A percentile compares a stretch with the other conserved stretches of the same genome.
phyloP scores from a whole-genome alignment of 1,140 invertebrate genomes.

The Drosophila melanica region DNA sequence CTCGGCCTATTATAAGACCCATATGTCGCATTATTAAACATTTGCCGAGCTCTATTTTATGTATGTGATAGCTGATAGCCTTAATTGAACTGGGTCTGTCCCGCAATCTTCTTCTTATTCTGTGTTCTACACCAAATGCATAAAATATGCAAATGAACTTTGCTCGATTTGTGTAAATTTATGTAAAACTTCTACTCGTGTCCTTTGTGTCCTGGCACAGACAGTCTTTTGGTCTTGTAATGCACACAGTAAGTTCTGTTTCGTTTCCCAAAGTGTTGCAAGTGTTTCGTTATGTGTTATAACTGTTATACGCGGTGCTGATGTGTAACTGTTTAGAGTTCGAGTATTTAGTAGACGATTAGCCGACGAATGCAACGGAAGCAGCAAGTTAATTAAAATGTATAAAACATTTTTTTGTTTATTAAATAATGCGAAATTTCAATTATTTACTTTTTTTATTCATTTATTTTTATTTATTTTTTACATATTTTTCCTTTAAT shows the following conservation, averaged over 20 bases:
- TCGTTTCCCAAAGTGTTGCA: conserved; percentile 37
- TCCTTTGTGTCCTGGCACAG: conserved; percentile 18
- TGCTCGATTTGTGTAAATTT: conserved; percentile 64
- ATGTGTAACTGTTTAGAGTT: neutral
- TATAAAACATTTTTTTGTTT: too few relatives aligned
- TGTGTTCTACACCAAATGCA: conserved; percentile 42
- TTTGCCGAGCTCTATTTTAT: conserved; percentile 54
- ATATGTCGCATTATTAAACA: conserved; percentile 34
- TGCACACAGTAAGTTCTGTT: conserved; percentile 20
- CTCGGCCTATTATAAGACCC: neutral
- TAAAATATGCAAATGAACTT: conserved; percentile 75
- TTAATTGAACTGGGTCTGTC: conserved; percentile 56
- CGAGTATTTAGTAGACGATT: conserved; percentile 1
- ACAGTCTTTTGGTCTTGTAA: conserved; percentile 5
- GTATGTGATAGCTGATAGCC: conserved; percentile 66
- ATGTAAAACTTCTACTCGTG: conserved; percentile 64
- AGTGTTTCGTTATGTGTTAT: conserved; percentile 8
- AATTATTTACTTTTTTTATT: neutral
- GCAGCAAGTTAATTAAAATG: too few relatives aligned
- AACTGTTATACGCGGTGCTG: conserved; percentile 14
- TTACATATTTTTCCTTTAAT: neutral
- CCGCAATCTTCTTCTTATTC: neutral
- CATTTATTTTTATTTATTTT: too few relatives aligned
- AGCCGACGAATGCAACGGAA: conserved; percentile 3
- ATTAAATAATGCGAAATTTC: neutral